Conservation (phyloP, 2,888 invertebrate genomes). For the Pammene aurita region DNA sequence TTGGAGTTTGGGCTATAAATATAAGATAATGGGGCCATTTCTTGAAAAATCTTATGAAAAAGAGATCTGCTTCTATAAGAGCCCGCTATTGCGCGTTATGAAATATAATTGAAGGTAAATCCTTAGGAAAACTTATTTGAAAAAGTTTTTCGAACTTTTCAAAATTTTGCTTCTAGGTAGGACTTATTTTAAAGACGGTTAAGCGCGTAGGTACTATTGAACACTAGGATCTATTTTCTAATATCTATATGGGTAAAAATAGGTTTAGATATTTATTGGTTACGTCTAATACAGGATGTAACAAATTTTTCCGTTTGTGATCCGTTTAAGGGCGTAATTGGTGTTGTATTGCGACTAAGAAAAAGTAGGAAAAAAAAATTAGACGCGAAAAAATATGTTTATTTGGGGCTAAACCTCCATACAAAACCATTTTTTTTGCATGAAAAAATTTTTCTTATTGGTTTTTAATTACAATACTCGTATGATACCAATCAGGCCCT, state of each 20-base stretch:
- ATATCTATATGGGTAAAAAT: neutral
- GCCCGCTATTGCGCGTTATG: slow-evolving; percentile 50
- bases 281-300: too few relatives aligned
- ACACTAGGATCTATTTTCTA: neutral
- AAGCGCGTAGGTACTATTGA: neutral
- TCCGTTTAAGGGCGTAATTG: too few relatives aligned
- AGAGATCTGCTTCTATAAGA: slow-evolving; percentile 59
- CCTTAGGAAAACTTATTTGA: slow-evolving; percentile 24
- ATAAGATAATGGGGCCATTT: slow-evolving; percentile 69
- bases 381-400: too few relatives aligned
- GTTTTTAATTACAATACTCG: too few relatives aligned
- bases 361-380: too few relatives aligned
- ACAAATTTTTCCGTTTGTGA: too few relatives aligned
- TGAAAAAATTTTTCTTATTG: too few relatives aligned
- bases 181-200: neutral
- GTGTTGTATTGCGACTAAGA: too few relatives aligned
- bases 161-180: slow-evolving; percentile 16
- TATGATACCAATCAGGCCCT: too few relatives aligned
- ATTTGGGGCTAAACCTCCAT: too few relatives aligned
- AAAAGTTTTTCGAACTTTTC: slow-evolving; percentile 24
- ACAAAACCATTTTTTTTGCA: too few relatives aligned
- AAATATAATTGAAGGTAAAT: slow-evolving; percentile 42
- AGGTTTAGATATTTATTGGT: neutral
- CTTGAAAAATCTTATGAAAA: slow-evolving; percentile 67
- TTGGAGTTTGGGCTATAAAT: slow-evolving; percentile 66